phyloP scores from a whole-genome alignment of 1,140 invertebrate genomes.

The Drosophila obscura region DNA sequence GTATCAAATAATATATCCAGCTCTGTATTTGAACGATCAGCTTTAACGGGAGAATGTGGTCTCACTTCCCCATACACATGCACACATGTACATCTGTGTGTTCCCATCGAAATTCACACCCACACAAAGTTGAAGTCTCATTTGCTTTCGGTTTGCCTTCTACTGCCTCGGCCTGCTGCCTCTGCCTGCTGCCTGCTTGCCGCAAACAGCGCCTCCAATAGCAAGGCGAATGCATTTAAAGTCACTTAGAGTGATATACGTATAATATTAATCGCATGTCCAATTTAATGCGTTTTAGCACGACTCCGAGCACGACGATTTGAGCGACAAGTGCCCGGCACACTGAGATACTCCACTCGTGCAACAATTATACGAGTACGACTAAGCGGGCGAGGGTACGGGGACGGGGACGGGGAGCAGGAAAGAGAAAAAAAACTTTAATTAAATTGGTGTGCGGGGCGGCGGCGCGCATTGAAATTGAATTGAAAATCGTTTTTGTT shows the following conservation, averaged over 20 bases:
- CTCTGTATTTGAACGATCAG: no score
- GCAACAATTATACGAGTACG: neutral
- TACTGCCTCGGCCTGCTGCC: neutral
- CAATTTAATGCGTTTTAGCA: slow-evolving; percentile 71
- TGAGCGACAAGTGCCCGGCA: neutral
- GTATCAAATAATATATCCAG: no score
- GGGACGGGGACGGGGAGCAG: neutral
- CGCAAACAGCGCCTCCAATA: neutral
- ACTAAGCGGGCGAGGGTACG: neutral
- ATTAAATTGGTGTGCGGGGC: slow-evolving; percentile 66
- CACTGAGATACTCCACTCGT: neutral
- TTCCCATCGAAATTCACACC: no score
- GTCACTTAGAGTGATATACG: slow-evolving; percentile 61
- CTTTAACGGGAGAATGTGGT: no score
- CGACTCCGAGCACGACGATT: slow-evolving; percentile 32
- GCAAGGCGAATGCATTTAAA: slow-evolving; percentile 51
- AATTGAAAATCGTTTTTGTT: slow-evolving; percentile 81
- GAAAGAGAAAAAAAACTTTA: slow-evolving; percentile 55
- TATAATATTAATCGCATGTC: slow-evolving; percentile 76
- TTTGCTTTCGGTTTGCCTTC: neutral
- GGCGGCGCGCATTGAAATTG: slow-evolving; percentile 57
- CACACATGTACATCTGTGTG: no score
- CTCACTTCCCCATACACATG: no score
- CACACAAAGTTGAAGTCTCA: no score
- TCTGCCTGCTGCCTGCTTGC: neutral